phyloP scores from a whole-genome alignment of 2,113 vertebrate species.

The Penelope pileata region DNA sequence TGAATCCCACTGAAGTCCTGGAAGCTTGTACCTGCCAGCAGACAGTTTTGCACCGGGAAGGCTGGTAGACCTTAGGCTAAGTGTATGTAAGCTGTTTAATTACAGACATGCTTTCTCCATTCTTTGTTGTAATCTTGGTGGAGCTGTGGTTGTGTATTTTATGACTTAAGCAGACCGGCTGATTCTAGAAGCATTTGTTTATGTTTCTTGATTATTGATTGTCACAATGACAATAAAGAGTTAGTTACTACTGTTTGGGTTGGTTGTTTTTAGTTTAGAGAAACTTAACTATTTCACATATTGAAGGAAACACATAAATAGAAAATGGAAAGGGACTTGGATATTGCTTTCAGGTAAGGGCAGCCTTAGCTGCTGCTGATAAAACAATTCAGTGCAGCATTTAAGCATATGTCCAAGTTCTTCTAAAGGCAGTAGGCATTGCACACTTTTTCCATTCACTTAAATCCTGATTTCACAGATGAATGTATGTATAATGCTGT shows the following conservation, averaged over 20 bases:
- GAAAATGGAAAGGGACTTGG: background rate
- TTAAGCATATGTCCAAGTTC: background rate
- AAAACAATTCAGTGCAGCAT: background rate
- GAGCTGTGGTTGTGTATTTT: background rate
- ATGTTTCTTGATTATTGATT: background rate
- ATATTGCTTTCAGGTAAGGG: background rate
- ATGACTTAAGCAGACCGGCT: background rate
- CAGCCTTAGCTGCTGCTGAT: background rate
- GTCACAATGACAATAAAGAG: background rate
- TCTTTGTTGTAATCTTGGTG: background rate
- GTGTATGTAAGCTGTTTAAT: background rate
- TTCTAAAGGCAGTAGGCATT: background rate
- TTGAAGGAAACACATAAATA: background rate
- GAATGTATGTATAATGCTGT: fast-evolving
- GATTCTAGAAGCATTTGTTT: background rate
- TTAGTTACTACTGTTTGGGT: background rate
- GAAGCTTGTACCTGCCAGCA: background rate
- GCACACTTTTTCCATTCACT: background rate
- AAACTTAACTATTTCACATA: background rate
- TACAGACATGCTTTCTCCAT: background rate
- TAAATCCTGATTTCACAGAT: background rate
- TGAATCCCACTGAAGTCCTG: background rate
- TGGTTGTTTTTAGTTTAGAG: background rate
- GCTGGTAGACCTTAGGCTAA: background rate
- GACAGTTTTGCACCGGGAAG: background rate